phyloP scores from a whole-genome alignment of 1,140 invertebrate species.

The Mercenaria mercenaria region DNA sequence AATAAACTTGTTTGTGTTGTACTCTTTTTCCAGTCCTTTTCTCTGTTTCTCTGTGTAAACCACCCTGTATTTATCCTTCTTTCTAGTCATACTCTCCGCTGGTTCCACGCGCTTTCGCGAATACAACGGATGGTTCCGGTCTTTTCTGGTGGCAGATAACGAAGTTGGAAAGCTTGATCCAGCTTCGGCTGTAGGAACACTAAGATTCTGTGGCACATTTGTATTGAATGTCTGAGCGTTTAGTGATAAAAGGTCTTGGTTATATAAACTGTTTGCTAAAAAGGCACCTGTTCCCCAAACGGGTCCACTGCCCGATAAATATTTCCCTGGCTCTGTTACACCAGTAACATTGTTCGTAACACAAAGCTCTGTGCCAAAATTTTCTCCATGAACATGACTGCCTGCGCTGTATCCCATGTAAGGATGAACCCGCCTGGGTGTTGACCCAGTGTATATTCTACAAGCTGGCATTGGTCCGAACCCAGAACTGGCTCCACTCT shows the following conservation, averaged over 20 bases:
- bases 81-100: slow-evolving; percentile 39
- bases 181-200: not conserved
- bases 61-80: slow-evolving; percentile 53
- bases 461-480: not conserved
- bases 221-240: not conserved
- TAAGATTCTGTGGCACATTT: not conserved
- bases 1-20: slow-evolving; percentile 52
- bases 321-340: not conserved
- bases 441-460: not conserved
- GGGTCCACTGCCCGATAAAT: too few relatives aligned
- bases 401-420: not conserved
- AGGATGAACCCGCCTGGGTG: not conserved
- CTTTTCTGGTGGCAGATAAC: not conserved
- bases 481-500: not conserved
- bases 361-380: not conserved
- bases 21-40: slow-evolving; percentile 36
- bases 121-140: slow-evolving; percentile 37
- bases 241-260: not conserved
- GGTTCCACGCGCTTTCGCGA: slow-evolving; percentile 14
- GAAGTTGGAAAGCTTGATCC: not conserved
- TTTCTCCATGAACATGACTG: too few relatives aligned
- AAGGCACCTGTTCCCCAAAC: too few relatives aligned
- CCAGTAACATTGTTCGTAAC: not conserved
- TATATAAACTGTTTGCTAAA: not conserved
- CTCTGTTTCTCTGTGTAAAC: slow-evolving; percentile 61